phyloP scores from a whole-genome alignment of 2,797 vertebrate species.

The Neosilurus hyrtlii region DNA sequence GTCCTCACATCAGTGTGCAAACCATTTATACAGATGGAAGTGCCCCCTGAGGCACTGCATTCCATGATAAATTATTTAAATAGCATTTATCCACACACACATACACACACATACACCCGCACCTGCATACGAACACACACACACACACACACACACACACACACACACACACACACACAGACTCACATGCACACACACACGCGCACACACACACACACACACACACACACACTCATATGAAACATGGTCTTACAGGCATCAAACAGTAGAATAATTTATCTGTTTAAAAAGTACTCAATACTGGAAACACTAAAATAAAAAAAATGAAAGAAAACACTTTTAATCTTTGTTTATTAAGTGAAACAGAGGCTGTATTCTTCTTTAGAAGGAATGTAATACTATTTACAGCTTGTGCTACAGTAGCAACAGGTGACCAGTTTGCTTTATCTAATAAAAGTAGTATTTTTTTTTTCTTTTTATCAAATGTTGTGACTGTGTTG shows the following conservation, averaged over 20 bases:
- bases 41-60: conserved; percentile 79
- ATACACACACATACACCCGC: conserved; percentile 20
- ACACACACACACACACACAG: not conserved
- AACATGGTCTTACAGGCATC: conserved; percentile 63
- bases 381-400: conserved; percentile 75
- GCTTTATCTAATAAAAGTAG: conserved; percentile 75
- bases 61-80: conserved; percentile 99
- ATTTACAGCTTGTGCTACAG: conserved; percentile 96
- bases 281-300: conserved; percentile 82
- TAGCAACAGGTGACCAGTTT: conserved; percentile 80
- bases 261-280: conserved; percentile 93
- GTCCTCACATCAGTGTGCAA: conserved; percentile 98
- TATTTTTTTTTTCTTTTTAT: conserved; percentile 67
- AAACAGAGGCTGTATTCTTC: conserved; percentile 62
- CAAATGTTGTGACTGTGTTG: conserved; percentile 90
- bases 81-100: conserved; percentile 91
- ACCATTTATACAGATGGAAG: conserved; percentile 96
- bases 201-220: conserved; percentile 2
- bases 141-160: conserved; percentile 69
- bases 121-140: conserved; percentile 2
- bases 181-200: conserved; percentile 18
- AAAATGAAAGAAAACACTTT: conserved; percentile 64
- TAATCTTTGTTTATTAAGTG: conserved; percentile 72
- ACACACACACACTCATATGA: conserved; percentile 32
- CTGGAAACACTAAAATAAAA: conserved; percentile 73